Percentiles rank a stretch among this genome's conserved stretches.
Conservation (phyloP, 1,140 invertebrate species). For the Calephelis nemesis region DNA sequence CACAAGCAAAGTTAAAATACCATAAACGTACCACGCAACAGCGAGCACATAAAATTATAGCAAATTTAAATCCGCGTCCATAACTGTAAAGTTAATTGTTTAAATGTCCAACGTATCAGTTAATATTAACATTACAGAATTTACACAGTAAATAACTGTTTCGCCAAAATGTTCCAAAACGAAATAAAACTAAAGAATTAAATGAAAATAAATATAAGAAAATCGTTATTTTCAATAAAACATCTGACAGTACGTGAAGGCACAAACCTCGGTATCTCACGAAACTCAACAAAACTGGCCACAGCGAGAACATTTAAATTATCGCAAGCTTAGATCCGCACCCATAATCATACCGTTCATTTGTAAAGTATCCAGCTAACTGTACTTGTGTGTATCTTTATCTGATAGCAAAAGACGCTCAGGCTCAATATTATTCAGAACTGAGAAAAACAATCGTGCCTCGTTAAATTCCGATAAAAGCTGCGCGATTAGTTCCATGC, state of each 20-base stretch:
- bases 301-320: constrained; percentile 71
- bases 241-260: constrained; percentile 4
- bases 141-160: too few species aligned
- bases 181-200: too few species aligned
- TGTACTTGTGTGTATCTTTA: constrained; percentile 71
- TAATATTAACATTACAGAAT: too few species aligned
- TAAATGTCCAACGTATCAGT: too few species aligned
- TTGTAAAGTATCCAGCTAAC: constrained; percentile 66
- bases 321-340: constrained; percentile 66
- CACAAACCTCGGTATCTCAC: neutral
- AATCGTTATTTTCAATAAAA: neutral
- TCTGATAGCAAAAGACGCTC: constrained; percentile 62
- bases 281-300: constrained; percentile 36
- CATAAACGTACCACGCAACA: too few species aligned
- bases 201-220: too few species aligned
- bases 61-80: too few species aligned
- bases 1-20: too few species aligned
- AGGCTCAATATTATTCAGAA: constrained; percentile 76
- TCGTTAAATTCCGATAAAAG: constrained; percentile 72
- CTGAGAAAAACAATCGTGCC: constrained; percentile 76
- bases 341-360: constrained; percentile 71
- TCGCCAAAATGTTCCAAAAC: too few species aligned
- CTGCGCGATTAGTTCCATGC: constrained; percentile 58
- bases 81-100: too few species aligned
- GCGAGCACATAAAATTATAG: too few species aligned